Percentiles rank a stretch among this genome's conserved stretches.
phyloP scores from a whole-genome alignment of 1,140 invertebrate species.

The Aphelinus certus region DNA sequence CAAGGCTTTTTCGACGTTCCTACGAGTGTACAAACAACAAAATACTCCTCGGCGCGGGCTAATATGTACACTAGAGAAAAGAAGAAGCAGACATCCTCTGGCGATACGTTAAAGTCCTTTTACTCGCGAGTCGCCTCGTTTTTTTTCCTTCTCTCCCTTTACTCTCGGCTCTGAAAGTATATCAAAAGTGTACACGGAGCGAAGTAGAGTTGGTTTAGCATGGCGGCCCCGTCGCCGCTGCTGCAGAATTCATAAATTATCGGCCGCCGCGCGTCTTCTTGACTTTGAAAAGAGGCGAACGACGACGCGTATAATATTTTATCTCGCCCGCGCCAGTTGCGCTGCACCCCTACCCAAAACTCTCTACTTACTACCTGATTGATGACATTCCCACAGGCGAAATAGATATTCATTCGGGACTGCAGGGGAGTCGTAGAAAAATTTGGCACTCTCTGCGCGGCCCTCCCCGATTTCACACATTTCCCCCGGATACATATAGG shows the following conservation, averaged over 20 bases:
- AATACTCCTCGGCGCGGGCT: no score
- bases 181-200: slow-evolving; percentile 1
- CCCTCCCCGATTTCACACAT: no score
- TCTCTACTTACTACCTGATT: slow-evolving; percentile 24
- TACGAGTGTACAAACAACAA: no score
- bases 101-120: slow-evolving; percentile 7
- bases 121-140: background rate
- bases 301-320: slow-evolving; percentile 20
- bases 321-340: background rate
- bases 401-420: slow-evolving; percentile 31
- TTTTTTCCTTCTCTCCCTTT: background rate
- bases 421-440: background rate
- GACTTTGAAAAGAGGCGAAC: background rate
- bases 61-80: no score
- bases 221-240: background rate
- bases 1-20: no score
- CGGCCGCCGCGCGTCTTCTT: slow-evolving; percentile 3
- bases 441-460: no score
- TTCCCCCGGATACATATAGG: no score
- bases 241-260: slow-evolving; percentile 28
- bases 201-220: background rate
- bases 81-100: background rate
- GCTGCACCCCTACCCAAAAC: no score
- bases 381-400: slow-evolving; percentile 5
- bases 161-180: slow-evolving; percentile 5